Evolutionary conservation across 1,140 invertebrate species (phyloP), one percentile per base, ranked within the genome.

Genomic region (Heliconius hewitsoni): DNA sequence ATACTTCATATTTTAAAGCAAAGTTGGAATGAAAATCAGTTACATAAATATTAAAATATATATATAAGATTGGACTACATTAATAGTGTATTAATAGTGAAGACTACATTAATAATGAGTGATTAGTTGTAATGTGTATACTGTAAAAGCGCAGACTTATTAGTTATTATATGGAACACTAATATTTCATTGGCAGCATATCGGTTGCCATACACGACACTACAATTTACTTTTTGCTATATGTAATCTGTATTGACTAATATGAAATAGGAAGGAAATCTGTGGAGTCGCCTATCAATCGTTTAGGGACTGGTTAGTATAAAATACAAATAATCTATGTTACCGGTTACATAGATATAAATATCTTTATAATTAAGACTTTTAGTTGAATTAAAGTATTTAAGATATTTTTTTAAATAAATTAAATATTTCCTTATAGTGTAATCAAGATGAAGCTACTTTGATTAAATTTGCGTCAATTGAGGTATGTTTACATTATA

Each of bases 401-500:
- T 30, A 66, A 66, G 1, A 30, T 30, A 66, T 66, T 66, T 30
- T 16, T 30, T 13, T 5, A 66, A 66, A 66, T 66, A 66, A 66
- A 9, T 27, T 66, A 66, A 27, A 27, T 66, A 66, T 66, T 23
- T 66, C 8, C 9, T 66, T 66, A 66, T 30, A 16, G 60, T 66
- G 60, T 23, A 1, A 46, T 66, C 34, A 76, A 23, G 5, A 70
- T 39, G 34, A 76, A 76, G 2, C 74, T 39, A 66, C 74, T 66
- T 66, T 42, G 34, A 74, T 70, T 73, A 78, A n/a, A 70, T 70
- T 55, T 70, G 19, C 57, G 23, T 70, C 27, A 74, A 50, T 34
- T 46, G 70, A 78, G 77, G 77, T 78, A 78, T 78, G 77, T 74
- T 78, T 78, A 78, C 72, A 73, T 66, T 73, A 73, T 34, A 34